Conservation (phyloP, 2,888 invertebrate species). For the Dryadula phaetusa region DNA sequence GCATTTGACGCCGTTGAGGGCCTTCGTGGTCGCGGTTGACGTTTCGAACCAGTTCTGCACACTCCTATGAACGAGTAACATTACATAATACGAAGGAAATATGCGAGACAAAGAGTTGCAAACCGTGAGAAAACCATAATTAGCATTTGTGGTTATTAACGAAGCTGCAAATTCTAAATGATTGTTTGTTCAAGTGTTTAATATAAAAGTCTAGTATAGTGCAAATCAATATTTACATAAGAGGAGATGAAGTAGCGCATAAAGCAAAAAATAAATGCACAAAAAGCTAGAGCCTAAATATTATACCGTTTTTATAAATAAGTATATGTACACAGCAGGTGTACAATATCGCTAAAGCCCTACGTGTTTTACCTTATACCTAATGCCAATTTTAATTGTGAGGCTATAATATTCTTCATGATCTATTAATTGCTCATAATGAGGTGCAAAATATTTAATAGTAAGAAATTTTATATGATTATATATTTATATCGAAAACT, state of each 20-base stretch:
- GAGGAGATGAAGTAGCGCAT: neutral
- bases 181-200: neutral
- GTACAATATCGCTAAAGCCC: constrained; percentile 8
- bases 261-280: constrained; percentile 20
- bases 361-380: neutral
- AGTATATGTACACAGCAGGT: constrained; percentile 17
- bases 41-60: constrained; percentile 79
- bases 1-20: constrained; percentile 67
- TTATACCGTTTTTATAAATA: neutral
- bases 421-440: constrained; percentile 12
- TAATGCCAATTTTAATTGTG: neutral
- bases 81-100: neutral
- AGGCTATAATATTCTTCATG: neutral
- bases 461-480: neutral
- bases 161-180: neutral
- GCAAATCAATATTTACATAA: neutral
- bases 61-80: constrained; percentile 61
- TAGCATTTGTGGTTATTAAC: neutral
- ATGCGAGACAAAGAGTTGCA: neutral
- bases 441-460: constrained; percentile 19
- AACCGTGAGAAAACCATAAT: constrained; percentile 8
- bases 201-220: neutral
- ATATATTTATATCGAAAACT: neutral
- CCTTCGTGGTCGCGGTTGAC: constrained; percentile 77
- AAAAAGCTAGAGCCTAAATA: constrained; percentile 5